Evolutionary conservation across 2,797 vertebrate species (phyloP).

Genomic region (Tinamus major): DNA sequence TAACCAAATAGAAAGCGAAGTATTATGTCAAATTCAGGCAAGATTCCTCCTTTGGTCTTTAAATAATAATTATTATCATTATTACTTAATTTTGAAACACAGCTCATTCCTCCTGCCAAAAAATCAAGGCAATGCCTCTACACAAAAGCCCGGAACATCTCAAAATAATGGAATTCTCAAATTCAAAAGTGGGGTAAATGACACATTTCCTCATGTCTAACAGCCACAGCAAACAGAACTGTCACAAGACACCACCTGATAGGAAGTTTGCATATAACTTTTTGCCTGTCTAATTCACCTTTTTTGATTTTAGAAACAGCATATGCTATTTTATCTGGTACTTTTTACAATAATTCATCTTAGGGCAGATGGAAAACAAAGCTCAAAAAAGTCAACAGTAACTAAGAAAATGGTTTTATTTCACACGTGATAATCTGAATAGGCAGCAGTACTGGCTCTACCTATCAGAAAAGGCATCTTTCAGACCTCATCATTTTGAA

Average conservation of each 20-base stretch:
- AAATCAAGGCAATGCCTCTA: not conserved
- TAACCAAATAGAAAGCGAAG: not conserved
- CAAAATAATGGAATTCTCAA: not conserved
- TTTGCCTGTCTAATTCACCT: not conserved
- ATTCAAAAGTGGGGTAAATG: not conserved
- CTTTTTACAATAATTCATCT: not conserved
- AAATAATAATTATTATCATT: not conserved
- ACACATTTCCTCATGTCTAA: not conserved
- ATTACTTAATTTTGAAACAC: not conserved
- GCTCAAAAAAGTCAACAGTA: not conserved
- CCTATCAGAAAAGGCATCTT: rapidly evolving
- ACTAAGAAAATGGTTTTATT: not conserved
- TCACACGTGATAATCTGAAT: not conserved
- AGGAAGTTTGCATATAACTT: rapidly evolving
- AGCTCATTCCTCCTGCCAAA: not conserved
- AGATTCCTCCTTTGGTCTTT: not conserved
- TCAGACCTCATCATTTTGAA: rapidly evolving
- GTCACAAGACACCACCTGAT: not conserved
- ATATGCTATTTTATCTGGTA: not conserved
- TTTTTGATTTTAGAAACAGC: not conserved
- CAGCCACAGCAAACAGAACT: not conserved
- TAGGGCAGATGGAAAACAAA: not conserved
- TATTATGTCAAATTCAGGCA: not conserved
- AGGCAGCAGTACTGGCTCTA: not conserved
- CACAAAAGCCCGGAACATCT: not conserved